phyloP scores from a whole-genome alignment of 2,888 invertebrate species.

The Ecdyonurus torrentis region DNA sequence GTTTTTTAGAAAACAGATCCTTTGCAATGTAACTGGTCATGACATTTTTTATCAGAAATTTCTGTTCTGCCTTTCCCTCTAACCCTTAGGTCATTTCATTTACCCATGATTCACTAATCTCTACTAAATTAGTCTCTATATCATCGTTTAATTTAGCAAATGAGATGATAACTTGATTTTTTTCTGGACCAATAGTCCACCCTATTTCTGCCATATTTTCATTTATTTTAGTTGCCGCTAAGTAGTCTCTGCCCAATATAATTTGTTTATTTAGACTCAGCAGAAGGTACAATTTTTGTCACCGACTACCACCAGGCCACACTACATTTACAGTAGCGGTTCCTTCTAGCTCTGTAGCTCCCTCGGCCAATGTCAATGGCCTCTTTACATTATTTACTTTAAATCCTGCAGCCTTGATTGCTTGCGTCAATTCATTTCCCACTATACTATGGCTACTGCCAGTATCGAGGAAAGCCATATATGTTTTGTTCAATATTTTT shows the following conservation, averaged over 20 bases:
- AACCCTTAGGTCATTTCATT: not conserved
- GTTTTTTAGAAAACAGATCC: not conserved
- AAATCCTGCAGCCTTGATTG: not conserved
- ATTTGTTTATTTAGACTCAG: not conserved
- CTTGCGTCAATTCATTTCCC: not conserved
- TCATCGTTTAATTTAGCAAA: not conserved
- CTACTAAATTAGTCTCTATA: not conserved
- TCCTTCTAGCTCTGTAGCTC: not conserved
- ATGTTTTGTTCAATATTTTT: not conserved
- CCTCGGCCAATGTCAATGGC: not conserved
- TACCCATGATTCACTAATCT: not conserved
- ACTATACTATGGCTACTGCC: not conserved
- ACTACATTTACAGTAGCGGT: not conserved
- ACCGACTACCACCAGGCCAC: not conserved
- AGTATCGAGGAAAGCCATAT: not conserved
- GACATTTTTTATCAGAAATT: not conserved
- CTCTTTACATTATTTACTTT: not conserved
- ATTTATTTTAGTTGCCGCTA: not conserved
- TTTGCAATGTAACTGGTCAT: not conserved
- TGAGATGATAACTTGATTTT: not conserved
- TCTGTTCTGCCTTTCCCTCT: not conserved
- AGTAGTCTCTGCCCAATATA: not conserved
- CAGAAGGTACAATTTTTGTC: not conserved
- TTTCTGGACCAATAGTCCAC: not conserved
- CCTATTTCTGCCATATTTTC: not conserved